Evolutionary conservation across 2,797 vertebrate genomes (phyloP), one percentile per base, ranked within the genome.

Genomic region (Manis pentadactyla): DNA sequence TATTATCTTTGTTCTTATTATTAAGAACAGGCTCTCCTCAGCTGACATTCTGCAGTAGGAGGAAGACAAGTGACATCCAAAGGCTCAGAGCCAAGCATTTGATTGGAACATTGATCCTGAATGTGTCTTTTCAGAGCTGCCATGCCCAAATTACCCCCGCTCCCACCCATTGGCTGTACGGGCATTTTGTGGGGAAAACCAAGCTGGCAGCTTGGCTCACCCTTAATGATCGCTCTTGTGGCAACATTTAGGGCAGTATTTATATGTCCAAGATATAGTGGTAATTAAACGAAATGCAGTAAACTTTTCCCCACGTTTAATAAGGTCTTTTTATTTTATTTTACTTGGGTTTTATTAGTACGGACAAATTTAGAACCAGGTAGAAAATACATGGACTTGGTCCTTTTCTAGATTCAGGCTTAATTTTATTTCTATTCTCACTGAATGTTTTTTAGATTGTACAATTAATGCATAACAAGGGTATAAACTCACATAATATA

Each of bases 31-130:
- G 93, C 93, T 97, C 68, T 96, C 85, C 96, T 97, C 94, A 69
- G 88, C 93, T 95, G 94, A 94, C 94, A 94, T 94, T 96, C 91
- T 92, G 73, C 57, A 91, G 97, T 97, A 83, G 95, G 96, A 59
- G 27, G 95, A 87, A 61, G 87, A 97, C 90, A 98, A 98, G 96
- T 97, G 94, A 86, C 97, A 97, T 95, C 88, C 96, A 96, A 89
- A 96, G 91, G 34, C 96, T 91, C 90, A 49, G 83, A 98, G 97
- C 94, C 97, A 98, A 98, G 92, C 88, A 69, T 98, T 96, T 98
- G 94, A 94, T 98, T 97, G 97, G 90, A 96, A 98, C 97, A 89
- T 84, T 94, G 39, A 96, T 82, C 86, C 96, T 92, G 94, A 98
- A 94, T 27, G 0, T 53, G 0, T 92, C 93, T 96, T 94, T 89